Evolutionary conservation across 2,113 vertebrate genomes (phyloP).

Genomic region (Platichthys stellatus): DNA sequence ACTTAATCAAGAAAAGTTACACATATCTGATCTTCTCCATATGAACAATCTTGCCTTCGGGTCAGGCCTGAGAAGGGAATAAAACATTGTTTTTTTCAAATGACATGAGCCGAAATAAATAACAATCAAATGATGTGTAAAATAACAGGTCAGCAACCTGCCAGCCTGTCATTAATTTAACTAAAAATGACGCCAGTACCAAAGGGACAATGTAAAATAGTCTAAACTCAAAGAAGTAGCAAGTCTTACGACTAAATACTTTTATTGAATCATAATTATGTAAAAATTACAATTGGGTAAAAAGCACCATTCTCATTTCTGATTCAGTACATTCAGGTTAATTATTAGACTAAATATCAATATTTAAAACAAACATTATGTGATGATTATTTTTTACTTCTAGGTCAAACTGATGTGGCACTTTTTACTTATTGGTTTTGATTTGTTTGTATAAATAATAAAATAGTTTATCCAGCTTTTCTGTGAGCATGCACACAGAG

Average conservation of each 20-base stretch:
- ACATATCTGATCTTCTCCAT: neutral
- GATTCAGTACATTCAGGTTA: neutral
- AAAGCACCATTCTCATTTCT: constrained; percentile 16
- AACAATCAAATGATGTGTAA: neutral
- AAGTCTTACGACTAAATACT: neutral
- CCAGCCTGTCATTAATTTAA: neutral
- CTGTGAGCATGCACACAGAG: too few species aligned
- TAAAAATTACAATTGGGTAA: constrained; percentile 8
- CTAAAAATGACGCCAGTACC: neutral
- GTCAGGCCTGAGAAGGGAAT: neutral
- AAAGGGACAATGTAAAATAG: neutral
- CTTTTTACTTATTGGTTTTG: too few species aligned
- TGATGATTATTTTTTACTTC: too few species aligned
- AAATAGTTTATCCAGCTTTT: too few species aligned
- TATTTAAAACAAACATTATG: too few species aligned
- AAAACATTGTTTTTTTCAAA: neutral
- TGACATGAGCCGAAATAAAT: neutral
- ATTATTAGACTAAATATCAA: too few species aligned
- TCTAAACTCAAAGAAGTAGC: neutral
- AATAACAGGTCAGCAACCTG: neutral
- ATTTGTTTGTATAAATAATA: too few species aligned
- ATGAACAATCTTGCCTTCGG: neutral
- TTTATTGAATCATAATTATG: neutral
- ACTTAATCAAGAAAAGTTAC: neutral
- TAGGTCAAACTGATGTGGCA: too few species aligned